A percentile compares a stretch with the other conserved stretches of the same genome.
Conservation (phyloP, 1,140 invertebrate genomes). For the Thaumetopoea pityocampa region DNA sequence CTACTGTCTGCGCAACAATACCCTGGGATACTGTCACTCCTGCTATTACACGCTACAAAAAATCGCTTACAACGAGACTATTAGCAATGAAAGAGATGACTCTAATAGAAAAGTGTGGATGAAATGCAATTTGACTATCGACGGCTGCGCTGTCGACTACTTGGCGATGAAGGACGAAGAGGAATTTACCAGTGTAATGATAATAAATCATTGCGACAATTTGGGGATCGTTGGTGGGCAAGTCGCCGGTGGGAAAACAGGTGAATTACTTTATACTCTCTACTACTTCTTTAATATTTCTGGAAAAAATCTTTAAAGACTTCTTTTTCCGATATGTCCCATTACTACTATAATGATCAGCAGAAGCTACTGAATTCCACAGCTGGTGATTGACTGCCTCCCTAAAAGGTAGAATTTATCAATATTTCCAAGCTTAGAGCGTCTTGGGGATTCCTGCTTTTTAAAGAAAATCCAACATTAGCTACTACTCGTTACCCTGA, state of each 20-base stretch:
- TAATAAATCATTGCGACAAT: constrained; percentile 28
- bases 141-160: constrained; percentile 39
- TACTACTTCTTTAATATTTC: neutral
- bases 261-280: constrained; percentile 27
- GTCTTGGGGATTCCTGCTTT: too few relatives aligned
- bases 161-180: constrained; percentile 39
- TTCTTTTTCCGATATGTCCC: too few relatives aligned
- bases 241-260: constrained; percentile 27
- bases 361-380: too few relatives aligned
- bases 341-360: too few relatives aligned
- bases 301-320: too few relatives aligned
- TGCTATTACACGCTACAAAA: constrained; percentile 23
- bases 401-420: too few relatives aligned
- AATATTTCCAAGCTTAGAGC: too few relatives aligned
- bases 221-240: constrained; percentile 13
- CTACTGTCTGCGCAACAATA: constrained; percentile 27
- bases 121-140: constrained; percentile 36
- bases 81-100: constrained; percentile 26
- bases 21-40: constrained; percentile 24
- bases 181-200: constrained; percentile 37
- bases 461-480: too few relatives aligned
- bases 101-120: constrained; percentile 43
- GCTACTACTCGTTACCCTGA: too few relatives aligned
- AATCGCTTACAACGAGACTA: constrained; percentile 24
- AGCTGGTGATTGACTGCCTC: too few relatives aligned